Evolutionary conservation across 2,797 vertebrate species (phyloP).

Genomic region (Scolopax bukidnonensis): DNA sequence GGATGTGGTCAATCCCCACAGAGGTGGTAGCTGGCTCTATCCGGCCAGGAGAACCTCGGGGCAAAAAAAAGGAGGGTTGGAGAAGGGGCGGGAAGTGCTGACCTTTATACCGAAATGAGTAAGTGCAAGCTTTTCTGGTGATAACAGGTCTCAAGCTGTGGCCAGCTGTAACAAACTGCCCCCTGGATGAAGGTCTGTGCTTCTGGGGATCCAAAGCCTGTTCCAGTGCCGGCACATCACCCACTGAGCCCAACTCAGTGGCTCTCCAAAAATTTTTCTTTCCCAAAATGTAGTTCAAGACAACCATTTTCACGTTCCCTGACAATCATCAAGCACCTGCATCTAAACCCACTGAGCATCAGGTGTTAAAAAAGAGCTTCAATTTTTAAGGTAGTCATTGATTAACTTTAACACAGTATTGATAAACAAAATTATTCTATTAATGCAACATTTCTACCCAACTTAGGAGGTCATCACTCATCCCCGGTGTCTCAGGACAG

Average conservation of each 20-base stretch:
- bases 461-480: neutral
- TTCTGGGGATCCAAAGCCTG: neutral
- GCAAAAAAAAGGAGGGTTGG: neutral
- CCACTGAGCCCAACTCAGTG: neutral
- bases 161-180: accelerated
- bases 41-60: neutral
- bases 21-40: neutral
- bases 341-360: neutral
- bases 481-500: neutral
- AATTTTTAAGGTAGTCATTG: neutral
- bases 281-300: neutral
- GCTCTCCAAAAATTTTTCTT: neutral
- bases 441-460: neutral
- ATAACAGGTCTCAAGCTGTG: neutral
- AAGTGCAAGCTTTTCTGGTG: neutral
- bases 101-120: neutral
- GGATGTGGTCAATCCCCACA: neutral
- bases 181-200: neutral
- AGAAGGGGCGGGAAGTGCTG: neutral
- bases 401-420: neutral
- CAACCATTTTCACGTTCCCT: accelerated
- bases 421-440: neutral
- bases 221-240: neutral
- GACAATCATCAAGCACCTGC: neutral
- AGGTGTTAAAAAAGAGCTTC: neutral